phyloP scores from a whole-genome alignment of 2,888 invertebrate genomes.

The Tenthredo scrophulariae region DNA sequence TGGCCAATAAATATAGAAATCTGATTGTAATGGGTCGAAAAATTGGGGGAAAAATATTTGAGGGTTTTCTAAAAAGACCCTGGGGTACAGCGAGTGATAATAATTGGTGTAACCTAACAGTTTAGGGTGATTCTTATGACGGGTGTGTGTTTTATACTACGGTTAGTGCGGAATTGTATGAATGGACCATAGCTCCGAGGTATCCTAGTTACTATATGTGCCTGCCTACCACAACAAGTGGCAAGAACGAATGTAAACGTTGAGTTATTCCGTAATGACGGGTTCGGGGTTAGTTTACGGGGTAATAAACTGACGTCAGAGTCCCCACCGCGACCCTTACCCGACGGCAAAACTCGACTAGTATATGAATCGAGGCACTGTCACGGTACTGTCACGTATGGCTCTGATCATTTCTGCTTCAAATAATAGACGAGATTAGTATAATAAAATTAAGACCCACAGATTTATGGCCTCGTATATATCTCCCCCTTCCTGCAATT shows the following conservation, averaged over 20 bases:
- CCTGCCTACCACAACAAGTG: conserved; percentile 41
- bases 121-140: neutral
- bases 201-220: neutral
- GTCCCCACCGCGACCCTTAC: conserved; percentile 58
- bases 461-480: neutral
- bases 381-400: conserved; percentile 13
- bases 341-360: conserved; percentile 43
- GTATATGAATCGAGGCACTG: neutral
- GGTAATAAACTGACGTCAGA: conserved; percentile 75
- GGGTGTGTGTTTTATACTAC: neutral
- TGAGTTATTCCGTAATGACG: conserved; percentile 73
- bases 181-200: conserved; percentile 2
- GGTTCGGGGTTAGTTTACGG: conserved; percentile 73
- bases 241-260: conserved; percentile 48
- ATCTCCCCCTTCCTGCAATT: neutral
- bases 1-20: neutral
- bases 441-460: conserved; percentile 10
- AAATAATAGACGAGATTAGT: conserved; percentile 21
- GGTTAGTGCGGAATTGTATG: conserved; percentile 3
- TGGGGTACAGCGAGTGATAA: neutral
- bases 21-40: neutral
- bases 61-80: neutral
- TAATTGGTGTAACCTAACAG: neutral
- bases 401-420: conserved; percentile 19
- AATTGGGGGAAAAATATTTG: neutral